Percentiles rank a stretch among this genome's conserved stretches.
These are phyloP conservation scores for Rhinichthys osculus DNA, from an alignment of 2,797 vertebrate genomes.

Conservation along the genomic window DNA sequence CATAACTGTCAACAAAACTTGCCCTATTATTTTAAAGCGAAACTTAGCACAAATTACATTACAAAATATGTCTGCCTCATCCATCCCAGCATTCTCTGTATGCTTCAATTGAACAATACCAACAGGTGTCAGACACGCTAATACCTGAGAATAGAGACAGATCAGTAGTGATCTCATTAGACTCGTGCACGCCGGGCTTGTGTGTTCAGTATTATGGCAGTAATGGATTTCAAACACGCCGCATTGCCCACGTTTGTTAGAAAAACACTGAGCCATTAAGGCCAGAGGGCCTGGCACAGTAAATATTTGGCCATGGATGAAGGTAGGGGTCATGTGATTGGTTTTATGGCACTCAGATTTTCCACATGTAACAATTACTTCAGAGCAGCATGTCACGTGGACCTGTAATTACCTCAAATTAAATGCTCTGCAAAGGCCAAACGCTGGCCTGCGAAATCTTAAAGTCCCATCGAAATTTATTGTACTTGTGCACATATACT, in stretches of 20 bases:
- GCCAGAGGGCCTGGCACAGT: constrained; percentile 53
- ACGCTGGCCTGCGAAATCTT: background rate
- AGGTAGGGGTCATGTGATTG: constrained; percentile 52
- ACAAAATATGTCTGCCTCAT: background rate
- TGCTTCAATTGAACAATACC: background rate
- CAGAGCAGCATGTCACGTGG: constrained; percentile 56
- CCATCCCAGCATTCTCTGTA: background rate
- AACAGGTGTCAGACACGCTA: background rate
- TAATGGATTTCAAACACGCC: constrained; percentile 27
- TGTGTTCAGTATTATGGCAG: constrained; percentile 23
- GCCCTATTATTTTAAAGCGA: background rate
- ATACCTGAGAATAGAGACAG: background rate
- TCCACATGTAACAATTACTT: constrained; percentile 57
- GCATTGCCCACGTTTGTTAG: constrained; percentile 24
- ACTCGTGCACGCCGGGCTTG: background rate
- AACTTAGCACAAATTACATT: background rate
- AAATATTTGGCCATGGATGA: constrained; percentile 74
- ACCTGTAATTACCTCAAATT: constrained; percentile 16
- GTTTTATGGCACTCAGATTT: constrained; percentile 63
- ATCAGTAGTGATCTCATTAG: constrained; percentile 10
- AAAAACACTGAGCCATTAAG: constrained; percentile 50
- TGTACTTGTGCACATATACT: constrained; percentile 22
- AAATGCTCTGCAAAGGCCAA: constrained; percentile 23
- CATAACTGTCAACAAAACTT: background rate
- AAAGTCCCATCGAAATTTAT: constrained; percentile 1